phyloP scores from a whole-genome alignment of 1,140 invertebrate genomes.

The Bicyclus anynana region DNA sequence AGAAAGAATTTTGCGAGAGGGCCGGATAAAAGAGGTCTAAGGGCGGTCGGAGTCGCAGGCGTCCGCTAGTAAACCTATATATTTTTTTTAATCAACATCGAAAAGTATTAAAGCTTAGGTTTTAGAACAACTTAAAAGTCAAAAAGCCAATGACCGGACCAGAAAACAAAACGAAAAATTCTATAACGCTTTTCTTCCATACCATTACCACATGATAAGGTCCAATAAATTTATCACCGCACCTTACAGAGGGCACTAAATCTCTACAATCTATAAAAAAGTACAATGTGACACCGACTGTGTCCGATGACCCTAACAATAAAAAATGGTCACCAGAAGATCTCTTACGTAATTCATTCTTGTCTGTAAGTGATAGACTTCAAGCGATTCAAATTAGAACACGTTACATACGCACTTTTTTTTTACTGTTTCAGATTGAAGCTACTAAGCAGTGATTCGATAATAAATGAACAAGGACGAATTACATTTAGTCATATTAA shows the following conservation, averaged over 20 bases:
- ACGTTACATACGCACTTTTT: too few relatives aligned
- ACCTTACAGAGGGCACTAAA: conserved; percentile 50
- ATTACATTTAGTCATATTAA: too few relatives aligned
- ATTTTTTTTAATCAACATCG: too few relatives aligned
- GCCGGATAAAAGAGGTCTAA: too few relatives aligned
- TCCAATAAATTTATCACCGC: conserved; percentile 66
- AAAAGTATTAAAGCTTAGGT: too few relatives aligned
- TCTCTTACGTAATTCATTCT: conserved; percentile 40
- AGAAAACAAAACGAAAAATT: conserved; percentile 10
- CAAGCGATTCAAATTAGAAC: too few relatives aligned
- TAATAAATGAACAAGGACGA: too few relatives aligned
- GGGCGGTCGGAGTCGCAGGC: too few relatives aligned
- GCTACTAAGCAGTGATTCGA: too few relatives aligned
- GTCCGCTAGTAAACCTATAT: too few relatives aligned
- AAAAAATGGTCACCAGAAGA: conserved; percentile 56
- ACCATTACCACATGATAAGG: conserved; percentile 63
- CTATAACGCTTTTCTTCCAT: conserved; percentile 19
- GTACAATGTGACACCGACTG: conserved; percentile 48
- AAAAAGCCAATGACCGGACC: not conserved
- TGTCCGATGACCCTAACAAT: conserved; percentile 60
- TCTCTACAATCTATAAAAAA: conserved; percentile 57
- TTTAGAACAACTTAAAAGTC: not conserved
- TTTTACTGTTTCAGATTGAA: too few relatives aligned
- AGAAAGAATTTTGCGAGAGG: too few relatives aligned
- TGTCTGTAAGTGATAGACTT: conserved; percentile 17